These are phyloP conservation scores for Sebastes alutus DNA, from an alignment of 2,797 vertebrate genomes.

Conservation along the genomic window DNA sequence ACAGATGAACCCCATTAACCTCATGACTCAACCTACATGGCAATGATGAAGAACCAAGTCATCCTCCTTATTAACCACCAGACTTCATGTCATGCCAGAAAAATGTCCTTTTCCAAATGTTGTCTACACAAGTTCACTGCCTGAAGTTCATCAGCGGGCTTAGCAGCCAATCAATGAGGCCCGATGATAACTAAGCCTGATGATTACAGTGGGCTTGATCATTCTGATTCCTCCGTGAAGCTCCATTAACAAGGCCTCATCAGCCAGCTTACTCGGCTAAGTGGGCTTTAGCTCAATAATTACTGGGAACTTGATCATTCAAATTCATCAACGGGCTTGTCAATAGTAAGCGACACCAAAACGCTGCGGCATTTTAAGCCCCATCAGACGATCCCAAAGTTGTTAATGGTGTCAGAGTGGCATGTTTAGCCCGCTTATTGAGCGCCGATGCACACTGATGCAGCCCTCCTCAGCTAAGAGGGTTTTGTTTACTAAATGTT, in stretches of 20 bases:
- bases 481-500: constrained; percentile 35
- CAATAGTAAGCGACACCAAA: constrained; percentile 69
- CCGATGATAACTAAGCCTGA: constrained; percentile 78
- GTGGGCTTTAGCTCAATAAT: constrained; percentile 77
- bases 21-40: constrained; percentile 49
- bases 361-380: constrained; percentile 62
- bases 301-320: constrained; percentile 77
- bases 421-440: constrained; percentile 48
- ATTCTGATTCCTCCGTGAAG: constrained; percentile 74
- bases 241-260: constrained; percentile 78
- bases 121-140: constrained; percentile 63
- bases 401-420: constrained; percentile 64
- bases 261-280: constrained; percentile 76
- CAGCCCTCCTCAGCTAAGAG: constrained; percentile 23
- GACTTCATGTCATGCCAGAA: constrained; percentile 51
- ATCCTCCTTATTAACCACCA: constrained; percentile 55
- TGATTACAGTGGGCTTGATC: constrained; percentile 81
- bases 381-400: constrained; percentile 57
- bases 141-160: constrained; percentile 75
- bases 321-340: constrained; percentile 76
- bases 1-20: constrained; percentile 71
- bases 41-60: constrained; percentile 44
- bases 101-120: constrained; percentile 62
- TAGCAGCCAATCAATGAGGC: constrained; percentile 76
- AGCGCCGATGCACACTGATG: constrained; percentile 29